Evolutionary conservation across 2,888 invertebrate species (phyloP).

Genomic region (Nephrocerus scutellatus): DNA sequence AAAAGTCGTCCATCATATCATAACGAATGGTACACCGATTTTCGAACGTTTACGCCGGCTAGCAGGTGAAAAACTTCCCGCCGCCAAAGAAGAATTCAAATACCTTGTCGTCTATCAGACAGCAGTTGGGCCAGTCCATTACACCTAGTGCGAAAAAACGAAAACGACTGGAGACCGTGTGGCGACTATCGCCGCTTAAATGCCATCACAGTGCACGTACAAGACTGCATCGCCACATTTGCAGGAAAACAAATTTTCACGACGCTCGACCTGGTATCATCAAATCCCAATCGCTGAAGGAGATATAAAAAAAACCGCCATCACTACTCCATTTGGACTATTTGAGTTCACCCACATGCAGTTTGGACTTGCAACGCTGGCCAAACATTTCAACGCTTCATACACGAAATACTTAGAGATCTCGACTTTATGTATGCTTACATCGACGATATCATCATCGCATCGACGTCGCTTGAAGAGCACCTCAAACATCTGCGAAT

Average conservation of each 20-base stretch:
- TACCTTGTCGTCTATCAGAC: conserved; percentile 34
- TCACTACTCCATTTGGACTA: conserved; percentile 10
- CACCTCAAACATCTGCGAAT: conserved; percentile 6
- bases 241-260: conserved; percentile 13
- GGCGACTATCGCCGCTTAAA: conserved; percentile 32
- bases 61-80: conserved; percentile 12
- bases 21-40: conserved; percentile 15
- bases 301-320: conserved; percentile 13
- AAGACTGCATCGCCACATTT: conserved; percentile 23
- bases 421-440: too few relatives aligned
- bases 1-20: conserved; percentile 7
- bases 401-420: too few relatives aligned
- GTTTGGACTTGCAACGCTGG: too few relatives aligned
- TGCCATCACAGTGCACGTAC: conserved; percentile 30
- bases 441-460: conserved; percentile 14
- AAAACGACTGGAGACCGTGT: conserved; percentile 29
- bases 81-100: conserved; percentile 15
- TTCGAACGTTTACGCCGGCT: conserved; percentile 9
- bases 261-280: conserved; percentile 11
- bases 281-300: conserved; percentile 14
- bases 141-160: conserved; percentile 29
- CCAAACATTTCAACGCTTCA: too few relatives aligned
- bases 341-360: too few relatives aligned
- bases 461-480: conserved; percentile 9
- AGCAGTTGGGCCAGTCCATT: conserved; percentile 43